Evolutionary conservation across 2,888 invertebrate genomes (phyloP).

Genomic region (Coelogynopora nodosa): DNA sequence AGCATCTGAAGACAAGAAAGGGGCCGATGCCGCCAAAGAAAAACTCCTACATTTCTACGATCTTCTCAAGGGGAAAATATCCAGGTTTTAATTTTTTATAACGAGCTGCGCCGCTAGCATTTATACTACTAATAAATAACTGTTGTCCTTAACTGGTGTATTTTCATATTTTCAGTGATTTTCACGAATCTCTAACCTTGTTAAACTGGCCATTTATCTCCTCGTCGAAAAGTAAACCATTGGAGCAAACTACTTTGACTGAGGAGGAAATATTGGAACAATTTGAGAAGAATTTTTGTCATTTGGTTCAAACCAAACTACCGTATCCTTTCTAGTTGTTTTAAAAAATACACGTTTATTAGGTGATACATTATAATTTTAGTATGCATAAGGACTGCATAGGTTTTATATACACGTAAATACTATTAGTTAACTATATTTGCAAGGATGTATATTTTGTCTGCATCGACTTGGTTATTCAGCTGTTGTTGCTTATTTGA

Average conservation of each 20-base stretch:
- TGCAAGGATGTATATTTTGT: no score
- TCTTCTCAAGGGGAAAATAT: background rate
- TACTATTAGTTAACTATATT: no score
- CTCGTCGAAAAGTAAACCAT: background rate
- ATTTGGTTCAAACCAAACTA: background rate
- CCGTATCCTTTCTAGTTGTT: slow-evolving; percentile 1
- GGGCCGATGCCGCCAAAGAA: background rate
- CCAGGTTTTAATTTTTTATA: background rate
- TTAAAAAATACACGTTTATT: no score
- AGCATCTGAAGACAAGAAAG: background rate
- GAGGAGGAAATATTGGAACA: slow-evolving; percentile 1
- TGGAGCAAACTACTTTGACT: background rate
- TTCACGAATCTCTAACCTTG: background rate
- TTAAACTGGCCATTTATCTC: slow-evolving; percentile 11
- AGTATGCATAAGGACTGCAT: no score
- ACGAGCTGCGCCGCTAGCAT: no score
- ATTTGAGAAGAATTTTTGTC: slow-evolving; percentile 1
- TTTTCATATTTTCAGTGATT: background rate
- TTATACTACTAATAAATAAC: background rate
- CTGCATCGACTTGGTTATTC: no score
- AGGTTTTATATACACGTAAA: no score
- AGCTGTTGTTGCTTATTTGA: background rate
- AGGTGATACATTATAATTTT: no score
- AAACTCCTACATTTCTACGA: background rate
- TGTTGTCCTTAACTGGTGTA: background rate